phyloP scores from a whole-genome alignment of 2,113 vertebrate genomes.

The Ailuropoda melanoleuca region DNA sequence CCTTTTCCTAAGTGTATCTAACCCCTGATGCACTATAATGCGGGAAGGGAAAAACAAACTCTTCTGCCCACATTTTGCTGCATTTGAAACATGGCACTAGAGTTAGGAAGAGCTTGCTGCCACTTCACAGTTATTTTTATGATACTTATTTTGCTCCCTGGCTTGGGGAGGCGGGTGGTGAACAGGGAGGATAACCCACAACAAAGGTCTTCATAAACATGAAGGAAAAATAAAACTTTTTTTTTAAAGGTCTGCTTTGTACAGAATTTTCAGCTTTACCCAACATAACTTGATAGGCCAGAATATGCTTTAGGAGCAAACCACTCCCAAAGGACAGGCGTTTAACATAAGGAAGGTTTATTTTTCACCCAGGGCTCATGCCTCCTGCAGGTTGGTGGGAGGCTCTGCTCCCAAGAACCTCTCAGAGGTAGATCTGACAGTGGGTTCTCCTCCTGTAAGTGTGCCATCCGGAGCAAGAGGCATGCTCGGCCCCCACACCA shows the following conservation, averaged over 20 bases:
- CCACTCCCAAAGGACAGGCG: background rate
- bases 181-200: background rate
- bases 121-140: background rate
- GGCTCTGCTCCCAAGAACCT: background rate
- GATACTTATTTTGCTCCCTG: background rate
- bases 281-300: background rate
- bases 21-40: conserved; percentile 64
- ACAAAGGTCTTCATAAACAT: background rate
- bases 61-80: background rate
- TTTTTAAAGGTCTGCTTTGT: background rate
- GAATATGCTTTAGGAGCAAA: background rate
- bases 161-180: background rate
- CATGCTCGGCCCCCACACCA: background rate
- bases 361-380: background rate
- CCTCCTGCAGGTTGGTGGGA: background rate
- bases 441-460: background rate
- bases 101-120: background rate
- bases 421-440: background rate
- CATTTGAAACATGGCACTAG: background rate
- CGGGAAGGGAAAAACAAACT: conserved; percentile 48
- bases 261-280: background rate
- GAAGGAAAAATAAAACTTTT: conserved; percentile 34
- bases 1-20: conserved; percentile 52
- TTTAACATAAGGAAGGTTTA: background rate
- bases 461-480: background rate